Evolutionary conservation across 1,140 invertebrate species (phyloP).

Genomic region (Trichoplusia ni): DNA sequence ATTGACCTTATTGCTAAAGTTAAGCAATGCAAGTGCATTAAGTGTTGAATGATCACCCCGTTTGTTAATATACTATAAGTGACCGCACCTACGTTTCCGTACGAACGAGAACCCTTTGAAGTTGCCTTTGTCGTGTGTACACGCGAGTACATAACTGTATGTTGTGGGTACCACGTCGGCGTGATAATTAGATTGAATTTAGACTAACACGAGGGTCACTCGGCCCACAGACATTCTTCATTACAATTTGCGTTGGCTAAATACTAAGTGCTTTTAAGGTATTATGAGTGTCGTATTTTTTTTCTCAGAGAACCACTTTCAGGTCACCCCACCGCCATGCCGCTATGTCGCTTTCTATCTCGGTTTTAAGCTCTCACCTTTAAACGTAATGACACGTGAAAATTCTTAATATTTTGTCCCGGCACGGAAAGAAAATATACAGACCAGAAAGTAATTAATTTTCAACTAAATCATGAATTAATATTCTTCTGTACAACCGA

Average conservation of each 20-base stretch:
- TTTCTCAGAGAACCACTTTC: neutral
- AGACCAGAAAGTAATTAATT: too few relatives aligned
- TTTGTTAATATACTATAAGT: neutral
- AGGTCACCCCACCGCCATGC: neutral
- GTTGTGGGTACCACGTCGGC: conserved; percentile 3
- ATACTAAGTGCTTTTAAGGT: conserved; percentile 13
- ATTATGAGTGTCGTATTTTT: conserved; percentile 4
- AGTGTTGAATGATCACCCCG: neutral
- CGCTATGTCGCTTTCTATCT: neutral
- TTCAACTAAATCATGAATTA: too few relatives aligned
- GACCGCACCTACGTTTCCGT: conserved; percentile 11
- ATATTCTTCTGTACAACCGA: too few relatives aligned
- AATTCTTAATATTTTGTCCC: too few relatives aligned
- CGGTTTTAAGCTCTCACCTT: too few relatives aligned
- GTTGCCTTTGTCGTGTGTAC: conserved; percentile 12
- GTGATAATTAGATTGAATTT: conserved; percentile 30
- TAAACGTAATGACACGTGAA: too few relatives aligned
- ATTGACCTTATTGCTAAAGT: neutral
- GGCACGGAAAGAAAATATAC: too few relatives aligned
- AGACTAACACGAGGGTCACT: conserved; percentile 22
- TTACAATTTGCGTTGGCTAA: conserved; percentile 9
- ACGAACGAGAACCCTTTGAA: conserved; percentile 20
- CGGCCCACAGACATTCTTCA: conserved; percentile 10
- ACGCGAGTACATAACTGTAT: neutral
- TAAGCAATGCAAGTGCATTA: conserved; percentile 16